Base-by-base conservation (phyloP, 2,888 invertebrate species). In the Drosophila nr. perissopoda region DNA sequence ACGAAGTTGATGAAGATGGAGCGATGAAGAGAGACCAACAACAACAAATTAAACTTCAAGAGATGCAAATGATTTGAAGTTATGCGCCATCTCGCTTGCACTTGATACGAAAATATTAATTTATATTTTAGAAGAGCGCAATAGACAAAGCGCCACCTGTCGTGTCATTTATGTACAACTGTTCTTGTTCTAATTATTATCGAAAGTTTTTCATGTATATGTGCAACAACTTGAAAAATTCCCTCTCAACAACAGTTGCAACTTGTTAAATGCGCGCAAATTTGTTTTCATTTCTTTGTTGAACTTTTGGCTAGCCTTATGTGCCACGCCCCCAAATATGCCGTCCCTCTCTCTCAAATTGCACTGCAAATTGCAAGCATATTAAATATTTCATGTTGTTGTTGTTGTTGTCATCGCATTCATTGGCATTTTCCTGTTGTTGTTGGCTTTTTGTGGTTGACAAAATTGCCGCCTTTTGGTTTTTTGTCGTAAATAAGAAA, bases 61-160 rank as follows among this genome's bases (percentile, higher is more conserved):
- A 76, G 74, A 80, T 82, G 85, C 85, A 82, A 79, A 73, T 78
- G 69, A 74, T 63, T 74, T 74, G 21, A 74, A 59, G 40, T 60
- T 58, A 29, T 36, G 11, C 13, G 36, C 72, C 40, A 18, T 59
- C 70, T 60, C 74, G 36, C 69, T 78, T 53, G 58, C 76, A 53
- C 72, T 25, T 31, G 25, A 8, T 13, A 42, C 16, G 13, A 10
- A 45, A 42, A 31, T 18, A 33, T 18, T 21, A 51, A 62, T 59
- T 80, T 76, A 52, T 72, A 68, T 54, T 33, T 16, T 67, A 72
- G 71, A 54, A 59, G 33, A 49, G 29, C 38, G 42, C 21, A 27
- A 16, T 33, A 80, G 48, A 34, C 4, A 68, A 42, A 80, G 80
- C 80, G 80, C 69, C 80, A 80, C 80, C 73, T 78, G 77, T 45